These are phyloP conservation scores for Lates japonicus DNA, from an alignment of 2,797 vertebrate species.

Conservation along the genomic window DNA sequence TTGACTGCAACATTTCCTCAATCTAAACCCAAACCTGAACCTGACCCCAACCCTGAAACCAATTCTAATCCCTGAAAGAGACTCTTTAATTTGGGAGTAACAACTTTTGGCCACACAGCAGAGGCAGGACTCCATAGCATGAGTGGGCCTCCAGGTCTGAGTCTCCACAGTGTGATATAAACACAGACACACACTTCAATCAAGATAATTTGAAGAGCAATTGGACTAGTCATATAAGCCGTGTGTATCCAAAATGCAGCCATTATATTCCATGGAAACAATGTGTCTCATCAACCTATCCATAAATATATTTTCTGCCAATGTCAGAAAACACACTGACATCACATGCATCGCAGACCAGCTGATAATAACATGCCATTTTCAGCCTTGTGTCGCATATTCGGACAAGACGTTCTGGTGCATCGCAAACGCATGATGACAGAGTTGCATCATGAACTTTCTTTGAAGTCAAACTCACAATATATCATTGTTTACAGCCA, in stretches of 20 bases:
- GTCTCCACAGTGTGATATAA: constrained; percentile 36
- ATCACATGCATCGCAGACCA: constrained; percentile 47
- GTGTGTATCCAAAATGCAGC: constrained; percentile 44
- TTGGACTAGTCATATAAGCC: constrained; percentile 41
- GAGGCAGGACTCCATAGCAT: constrained; percentile 1
- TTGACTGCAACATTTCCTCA: neutral
- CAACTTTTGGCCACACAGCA: neutral
- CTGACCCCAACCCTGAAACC: neutral
- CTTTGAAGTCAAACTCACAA: constrained; percentile 52
- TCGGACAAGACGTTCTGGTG: constrained; percentile 21
- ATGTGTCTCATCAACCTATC: constrained; percentile 52
- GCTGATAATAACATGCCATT: constrained; percentile 30
- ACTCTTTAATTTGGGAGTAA: neutral
- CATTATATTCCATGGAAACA: constrained; percentile 69
- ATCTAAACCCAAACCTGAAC: neutral
- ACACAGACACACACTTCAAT: constrained; percentile 31
- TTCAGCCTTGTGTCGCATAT: constrained; percentile 39
- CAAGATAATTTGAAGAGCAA: constrained; percentile 40
- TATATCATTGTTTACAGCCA: constrained; percentile 55
- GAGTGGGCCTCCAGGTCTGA: neutral
- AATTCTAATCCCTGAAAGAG: neutral
- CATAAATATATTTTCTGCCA: constrained; percentile 66
- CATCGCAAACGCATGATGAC: constrained; percentile 49
- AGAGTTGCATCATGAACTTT: constrained; percentile 25
- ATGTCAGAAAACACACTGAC: constrained; percentile 35